Base-by-base conservation (phyloP, 2,888 invertebrate genomes). In the Coelinius sp. region DNA sequence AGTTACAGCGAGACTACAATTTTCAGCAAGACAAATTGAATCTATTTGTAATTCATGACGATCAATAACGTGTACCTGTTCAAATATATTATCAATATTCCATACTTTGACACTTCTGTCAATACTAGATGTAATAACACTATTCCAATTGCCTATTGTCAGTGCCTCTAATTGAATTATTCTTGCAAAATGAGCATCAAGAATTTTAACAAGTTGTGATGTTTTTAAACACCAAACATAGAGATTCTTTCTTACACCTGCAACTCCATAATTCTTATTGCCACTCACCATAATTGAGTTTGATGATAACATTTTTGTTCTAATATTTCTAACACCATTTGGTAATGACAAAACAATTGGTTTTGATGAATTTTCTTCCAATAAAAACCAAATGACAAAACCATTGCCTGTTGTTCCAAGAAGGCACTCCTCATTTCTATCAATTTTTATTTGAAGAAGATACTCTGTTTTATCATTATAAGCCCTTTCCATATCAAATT, bases 71-170 rank as follows among this genome's bases (percentile, higher is more conserved):
- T 97, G 97, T 0, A 98, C 97, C 88, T 98, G 97, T 85, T 99
- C 98, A 83, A 98, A 97, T 77, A 99, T 98, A 86, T 99, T 99
- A 87, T 98, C 97, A 70, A 99, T 97, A 86, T 99, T 99, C 99
- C 99, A 99, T 3, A 98, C 97, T 90, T 99, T 99, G 6, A 99
- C 98, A 0, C 97, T 97, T 73, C 98, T 92, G 88, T 99, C 99
- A 63, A 99, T 97, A 0, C 98, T 98, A 0, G 98, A 97, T 0
- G 99, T 98, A 62, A 99, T 96, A 4, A 98, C 93, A 86, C 95
- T 95, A 86, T 97, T 97, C 97, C 97, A 97, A 76, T 94, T 92
- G 0, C 95, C 95, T 14, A 96, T 92, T 0, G 95, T 95, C 44
- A 98, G 89, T 0, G 97, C 93, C 79, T 95, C 95, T 71, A 99